phyloP scores from a whole-genome alignment of 2,888 invertebrate species.

The Hyposoter dolosus region DNA sequence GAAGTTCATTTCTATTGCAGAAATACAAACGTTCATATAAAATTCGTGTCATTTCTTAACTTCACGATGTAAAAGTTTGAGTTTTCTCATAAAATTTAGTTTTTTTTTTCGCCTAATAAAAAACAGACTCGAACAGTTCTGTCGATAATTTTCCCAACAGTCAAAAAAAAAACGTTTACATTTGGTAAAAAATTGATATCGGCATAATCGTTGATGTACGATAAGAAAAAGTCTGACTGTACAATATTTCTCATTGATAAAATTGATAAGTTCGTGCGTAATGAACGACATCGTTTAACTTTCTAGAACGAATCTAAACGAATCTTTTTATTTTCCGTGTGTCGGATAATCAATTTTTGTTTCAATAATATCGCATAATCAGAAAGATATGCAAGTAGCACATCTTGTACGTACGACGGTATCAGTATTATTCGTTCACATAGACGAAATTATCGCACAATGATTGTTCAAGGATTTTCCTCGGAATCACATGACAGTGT shows the following conservation, averaged over 20 bases:
- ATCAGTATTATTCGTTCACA: conserved; percentile 40
- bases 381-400: conserved; percentile 31
- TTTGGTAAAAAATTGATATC: not conserved
- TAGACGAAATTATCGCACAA: conserved; percentile 47
- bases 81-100: no score
- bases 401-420: not conserved
- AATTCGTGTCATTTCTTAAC: not conserved
- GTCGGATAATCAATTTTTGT: conserved; percentile 20
- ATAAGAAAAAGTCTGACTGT: not conserved
- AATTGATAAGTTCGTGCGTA: conserved; percentile 34
- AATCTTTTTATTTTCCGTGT: not conserved
- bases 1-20: not conserved
- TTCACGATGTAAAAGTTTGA: not conserved
- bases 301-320: conserved; percentile 7
- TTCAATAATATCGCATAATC: conserved; percentile 26
- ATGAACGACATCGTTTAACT: conserved; percentile 16
- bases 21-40: not conserved
- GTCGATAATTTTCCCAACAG: not conserved
- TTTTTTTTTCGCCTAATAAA: not conserved
- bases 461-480: conserved; percentile 59
- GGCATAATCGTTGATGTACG: not conserved
- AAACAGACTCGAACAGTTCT: not conserved
- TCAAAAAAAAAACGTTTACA: not conserved
- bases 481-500: conserved; percentile 39
- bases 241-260: not conserved